phyloP scores from a whole-genome alignment of 2,888 invertebrate species.

The Polyommatus icarus region DNA sequence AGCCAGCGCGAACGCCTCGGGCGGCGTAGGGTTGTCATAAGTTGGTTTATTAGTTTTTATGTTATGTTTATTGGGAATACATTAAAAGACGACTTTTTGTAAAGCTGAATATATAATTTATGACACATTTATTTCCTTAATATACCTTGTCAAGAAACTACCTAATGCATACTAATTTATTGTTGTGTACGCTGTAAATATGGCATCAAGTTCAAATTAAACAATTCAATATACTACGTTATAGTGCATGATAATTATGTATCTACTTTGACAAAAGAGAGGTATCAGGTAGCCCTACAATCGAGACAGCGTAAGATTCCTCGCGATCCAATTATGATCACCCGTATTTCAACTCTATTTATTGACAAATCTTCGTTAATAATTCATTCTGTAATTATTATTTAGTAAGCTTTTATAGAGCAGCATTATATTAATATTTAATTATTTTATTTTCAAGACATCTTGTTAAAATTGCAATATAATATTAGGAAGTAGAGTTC shows the following conservation, averaged over 20 bases:
- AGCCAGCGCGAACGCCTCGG: conserved; percentile 31
- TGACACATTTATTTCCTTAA: no score
- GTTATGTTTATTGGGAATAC: neutral
- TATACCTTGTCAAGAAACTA: no score
- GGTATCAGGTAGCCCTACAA: conserved; percentile 10
- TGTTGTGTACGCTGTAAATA: no score
- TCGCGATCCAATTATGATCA: conserved; percentile 30
- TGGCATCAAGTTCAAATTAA: no score
- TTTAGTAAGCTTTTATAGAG: neutral
- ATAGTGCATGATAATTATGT: no score
- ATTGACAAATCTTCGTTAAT: conserved; percentile 30
- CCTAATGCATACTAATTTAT: no score
- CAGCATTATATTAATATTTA: neutral
- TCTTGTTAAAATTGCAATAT: no score
- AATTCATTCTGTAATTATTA: conserved; percentile 27
- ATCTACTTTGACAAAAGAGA: neutral
- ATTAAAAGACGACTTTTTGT: no score
- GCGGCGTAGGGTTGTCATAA: conserved; percentile 32
- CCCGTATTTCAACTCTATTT: conserved; percentile 26
- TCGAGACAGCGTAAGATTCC: conserved; percentile 17
- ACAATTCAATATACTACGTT: no score
- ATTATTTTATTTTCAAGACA: neutral
- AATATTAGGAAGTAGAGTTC: neutral
- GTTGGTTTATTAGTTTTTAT: neutral
- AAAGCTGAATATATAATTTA: no score